Evolutionary conservation across 92 coral and sea anemone species (phyloP).

Genomic region (Virgularia gustaviana): DNA sequence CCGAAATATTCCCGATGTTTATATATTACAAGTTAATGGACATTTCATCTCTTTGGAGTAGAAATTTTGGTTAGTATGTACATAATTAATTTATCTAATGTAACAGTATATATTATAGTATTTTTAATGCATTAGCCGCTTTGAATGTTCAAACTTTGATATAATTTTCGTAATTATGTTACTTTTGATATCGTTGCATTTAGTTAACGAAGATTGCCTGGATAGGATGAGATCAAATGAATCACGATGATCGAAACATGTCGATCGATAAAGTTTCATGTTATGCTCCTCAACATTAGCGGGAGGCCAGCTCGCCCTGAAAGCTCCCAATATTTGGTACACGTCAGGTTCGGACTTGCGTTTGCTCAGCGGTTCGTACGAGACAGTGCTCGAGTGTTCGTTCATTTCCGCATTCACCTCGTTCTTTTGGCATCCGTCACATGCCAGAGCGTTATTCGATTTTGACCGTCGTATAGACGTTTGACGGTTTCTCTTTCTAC

Average conservation of each 20-base stretch:
- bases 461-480: constrained; percentile 19
- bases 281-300: background rate
- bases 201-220: background rate
- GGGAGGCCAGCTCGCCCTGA: background rate
- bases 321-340: background rate
- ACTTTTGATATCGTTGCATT: background rate
- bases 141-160: constrained; percentile 6
- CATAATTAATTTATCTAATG: background rate
- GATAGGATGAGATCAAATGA: too few species aligned
- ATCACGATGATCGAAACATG: constrained; percentile 22
- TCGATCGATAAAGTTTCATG: background rate
- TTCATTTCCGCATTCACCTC: background rate
- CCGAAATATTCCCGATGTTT: too few species aligned
- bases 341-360: constrained; percentile 23
- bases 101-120: background rate
- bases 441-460: background rate
- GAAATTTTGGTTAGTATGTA: background rate
- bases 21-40: too few species aligned
- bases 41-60: too few species aligned
- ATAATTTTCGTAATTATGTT: background rate
- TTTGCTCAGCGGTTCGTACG: background rate
- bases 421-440: background rate
- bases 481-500: background rate
- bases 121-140: background rate
- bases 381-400: background rate